Base-by-base conservation (phyloP, 1,140 invertebrate genomes). In the Ceratitis capitata region DNA sequence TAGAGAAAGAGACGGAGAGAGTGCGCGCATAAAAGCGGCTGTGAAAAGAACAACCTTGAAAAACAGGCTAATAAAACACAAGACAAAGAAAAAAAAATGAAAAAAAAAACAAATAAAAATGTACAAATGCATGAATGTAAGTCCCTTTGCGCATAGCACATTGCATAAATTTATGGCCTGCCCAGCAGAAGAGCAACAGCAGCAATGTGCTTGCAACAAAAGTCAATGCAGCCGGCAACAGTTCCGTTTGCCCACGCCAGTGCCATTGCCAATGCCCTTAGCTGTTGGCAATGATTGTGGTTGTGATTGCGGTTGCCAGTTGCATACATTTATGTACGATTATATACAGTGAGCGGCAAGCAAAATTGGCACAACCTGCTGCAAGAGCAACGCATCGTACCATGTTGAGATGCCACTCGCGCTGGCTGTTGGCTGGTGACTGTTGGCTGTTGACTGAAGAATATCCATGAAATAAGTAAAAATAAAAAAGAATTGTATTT, bases 251-350 rank as follows among this genome's bases (percentile, higher is more conserved):
- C 69, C 4, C 69, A 74, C 16, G 39, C 35, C 69, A 78, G 69
- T 78, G 69, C 69, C 69, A 78, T 78, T 78, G 69, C 39, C 69
- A 78, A 78, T 78, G 69, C 69, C 69, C 69, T 78, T 78, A 78
- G 69, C 69, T 39, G 39, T 78, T 78, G 69, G 69, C 69, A 78
- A 45, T 78, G 69, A 9, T 47, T 78, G 69, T 16, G 69, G 32
- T 78, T 78, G 69, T 32, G 69, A 16, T 78, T 78, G 69, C 19
- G 19, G 42, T 47, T 47, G 39, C n/a, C n/a, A 26, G n/a, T 42
- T 42, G n/a, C 29, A 32, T 29, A 64, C 9, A 12, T 6, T 9
- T 56, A 32, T 61, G 26, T 29, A 12, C 1, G 6, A 7, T 23
- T 61, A 7, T 23, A 3, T 69, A 32, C 16, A 0, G 61, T 19